These are phyloP conservation scores for Oreochromis spilurus DNA, from an alignment of 2,113 vertebrate genomes.

Conservation along the genomic window DNA sequence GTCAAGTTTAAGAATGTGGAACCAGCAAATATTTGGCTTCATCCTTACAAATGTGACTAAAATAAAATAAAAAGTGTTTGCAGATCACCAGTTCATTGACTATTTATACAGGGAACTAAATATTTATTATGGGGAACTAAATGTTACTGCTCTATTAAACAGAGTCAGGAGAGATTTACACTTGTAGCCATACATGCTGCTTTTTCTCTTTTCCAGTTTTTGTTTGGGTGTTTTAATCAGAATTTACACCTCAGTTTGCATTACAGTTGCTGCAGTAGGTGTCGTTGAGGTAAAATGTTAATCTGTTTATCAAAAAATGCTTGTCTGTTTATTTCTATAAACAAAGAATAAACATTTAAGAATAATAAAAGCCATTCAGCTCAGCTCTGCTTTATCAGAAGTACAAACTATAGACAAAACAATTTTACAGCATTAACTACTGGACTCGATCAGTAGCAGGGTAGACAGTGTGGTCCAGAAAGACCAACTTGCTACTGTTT, in stretches of 20 bases:
- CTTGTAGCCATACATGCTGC: neutral
- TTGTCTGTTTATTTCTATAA: neutral
- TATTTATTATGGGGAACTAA: neutral
- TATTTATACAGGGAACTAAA: neutral
- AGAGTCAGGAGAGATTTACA: neutral
- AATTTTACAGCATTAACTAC: neutral
- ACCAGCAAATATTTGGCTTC: neutral
- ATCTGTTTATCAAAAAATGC: neutral
- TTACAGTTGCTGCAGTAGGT: neutral
- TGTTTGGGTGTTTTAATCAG: neutral
- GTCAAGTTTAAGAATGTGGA: neutral
- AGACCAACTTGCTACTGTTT: neutral
- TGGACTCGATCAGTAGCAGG: neutral
- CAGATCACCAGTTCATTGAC: neutral
- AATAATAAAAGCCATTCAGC: neutral
- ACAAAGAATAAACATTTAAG: neutral
- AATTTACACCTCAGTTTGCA: neutral
- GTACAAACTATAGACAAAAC: neutral
- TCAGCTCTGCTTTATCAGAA: neutral
- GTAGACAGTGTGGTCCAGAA: neutral
- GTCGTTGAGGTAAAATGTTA: neutral
- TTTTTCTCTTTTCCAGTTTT: fast-evolving
- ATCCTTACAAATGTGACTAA: neutral
- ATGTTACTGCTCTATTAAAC: neutral
- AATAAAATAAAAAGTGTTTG: neutral